Base-by-base conservation (phyloP, 2,113 vertebrate genomes). In the Pangasianodon gigas region DNA sequence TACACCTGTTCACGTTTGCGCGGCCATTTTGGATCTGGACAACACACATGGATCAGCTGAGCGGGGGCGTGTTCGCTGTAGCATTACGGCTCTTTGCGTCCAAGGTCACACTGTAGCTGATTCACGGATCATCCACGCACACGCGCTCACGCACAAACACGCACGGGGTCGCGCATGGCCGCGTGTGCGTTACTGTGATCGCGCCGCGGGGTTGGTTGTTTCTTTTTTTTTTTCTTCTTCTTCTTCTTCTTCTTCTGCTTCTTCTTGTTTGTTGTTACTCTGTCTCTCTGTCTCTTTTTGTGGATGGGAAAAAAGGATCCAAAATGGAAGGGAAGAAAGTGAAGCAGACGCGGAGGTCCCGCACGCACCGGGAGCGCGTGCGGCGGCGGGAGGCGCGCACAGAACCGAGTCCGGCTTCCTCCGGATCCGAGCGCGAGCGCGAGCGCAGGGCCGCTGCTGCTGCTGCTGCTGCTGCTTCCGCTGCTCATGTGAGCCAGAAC, bases 261-360 rank as follows among this genome's bases (percentile, higher is more conserved):
- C 5, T 82, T 32, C 51, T 32, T 54, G 79, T 81, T 54, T 81
- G 79, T 81, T 81, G 48, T 79, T 46, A 77, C 79, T 52, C 77
- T 52, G 2, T 81, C 14, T 77, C 44, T 13, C 5, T 19, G 14
- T 2, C 5, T 54, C 48, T 75, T 8, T 60, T 9, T 46, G 52
- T 80, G 87, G 83, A 84, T 88, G 48, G 88, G 67, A 79, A 60
- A 60, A 60, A 41, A 24, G 91, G 90, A 74, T 89, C 87, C 90
- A 92, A 94, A 93, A 98, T 98, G 97, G 97, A 98, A 95, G 97
- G 96, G 89, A 97, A 97, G 89, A 97, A 97, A 96, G 91, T 97
- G 95, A 97, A 97, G 94, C 97, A 95, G 95, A 97, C 96, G 95
- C 95, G 97, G 93, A 97, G 97, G 94, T 97, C 97, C 89, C 95